Conservation (phyloP, 2,888 invertebrate species). For the Agrochola litura region DNA sequence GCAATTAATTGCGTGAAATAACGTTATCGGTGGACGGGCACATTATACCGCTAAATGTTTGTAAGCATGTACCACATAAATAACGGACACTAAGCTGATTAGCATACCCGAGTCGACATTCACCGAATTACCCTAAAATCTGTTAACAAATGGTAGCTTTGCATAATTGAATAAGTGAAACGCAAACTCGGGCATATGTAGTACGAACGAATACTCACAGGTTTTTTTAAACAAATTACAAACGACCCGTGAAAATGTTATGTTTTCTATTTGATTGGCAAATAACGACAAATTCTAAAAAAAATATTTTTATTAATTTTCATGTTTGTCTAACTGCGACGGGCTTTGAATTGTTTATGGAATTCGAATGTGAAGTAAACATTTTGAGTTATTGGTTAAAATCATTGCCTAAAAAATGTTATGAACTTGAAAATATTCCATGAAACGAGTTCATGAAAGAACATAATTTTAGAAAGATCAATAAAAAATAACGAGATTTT, state of each 20-base stretch:
- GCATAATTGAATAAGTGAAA: constrained; percentile 87
- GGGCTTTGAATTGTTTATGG: constrained; percentile 34
- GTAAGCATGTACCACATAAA: constrained; percentile 86
- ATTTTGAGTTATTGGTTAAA: constrained; percentile 25
- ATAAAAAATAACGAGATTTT: not conserved
- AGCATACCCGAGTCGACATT: constrained; percentile 87
- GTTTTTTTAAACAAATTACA: constrained; percentile 69
- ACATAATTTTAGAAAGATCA: not conserved
- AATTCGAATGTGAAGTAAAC: constrained; percentile 16
- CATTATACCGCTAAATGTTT: constrained; percentile 81
- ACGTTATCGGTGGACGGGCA: constrained; percentile 82
- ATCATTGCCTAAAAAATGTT: not conserved
- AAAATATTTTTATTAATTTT: constrained; percentile 57
- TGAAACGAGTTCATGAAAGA: not conserved
- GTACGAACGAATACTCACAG: constrained; percentile 68
- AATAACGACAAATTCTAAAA: constrained; percentile 60
- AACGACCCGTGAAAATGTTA: constrained; percentile 53
- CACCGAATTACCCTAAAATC: constrained; percentile 87
- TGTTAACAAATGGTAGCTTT: constrained; percentile 90
- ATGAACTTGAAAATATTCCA: not conserved
- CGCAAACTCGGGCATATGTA: constrained; percentile 83
- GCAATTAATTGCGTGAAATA: constrained; percentile 87
- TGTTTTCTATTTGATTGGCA: constrained; percentile 57
- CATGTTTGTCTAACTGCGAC: constrained; percentile 60
- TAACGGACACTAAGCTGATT: constrained; percentile 88